Percentiles rank a stretch among this genome's conserved stretches.
phyloP scores from a whole-genome alignment of 2,113 vertebrate species.

The Grallaria varia region DNA sequence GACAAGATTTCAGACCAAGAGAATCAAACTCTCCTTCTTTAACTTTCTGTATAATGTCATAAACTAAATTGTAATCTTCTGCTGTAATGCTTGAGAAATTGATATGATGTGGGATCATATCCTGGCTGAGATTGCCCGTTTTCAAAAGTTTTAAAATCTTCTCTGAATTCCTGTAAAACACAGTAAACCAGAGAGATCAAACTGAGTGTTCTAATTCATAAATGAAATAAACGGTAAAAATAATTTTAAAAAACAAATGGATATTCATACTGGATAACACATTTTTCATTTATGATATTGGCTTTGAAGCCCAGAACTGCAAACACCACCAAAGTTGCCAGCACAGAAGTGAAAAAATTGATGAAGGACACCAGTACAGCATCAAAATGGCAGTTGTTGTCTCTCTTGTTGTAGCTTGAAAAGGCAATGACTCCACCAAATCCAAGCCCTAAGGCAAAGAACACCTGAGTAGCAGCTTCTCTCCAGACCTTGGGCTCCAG shows the following conservation, averaged over 20 bases:
- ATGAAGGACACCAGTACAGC: constrained; percentile 95
- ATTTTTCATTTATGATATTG: constrained; percentile 90
- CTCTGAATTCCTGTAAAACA: constrained; percentile 84
- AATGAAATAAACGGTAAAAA: constrained; percentile 27
- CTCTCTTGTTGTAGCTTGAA: constrained; percentile 98
- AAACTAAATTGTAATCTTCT: constrained; percentile 87
- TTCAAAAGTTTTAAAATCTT: constrained; percentile 83
- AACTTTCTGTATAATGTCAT: constrained; percentile 78
- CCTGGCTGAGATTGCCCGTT: constrained; percentile 76
- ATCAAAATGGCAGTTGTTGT: constrained; percentile 99
- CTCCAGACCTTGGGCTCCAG: constrained; percentile 94
- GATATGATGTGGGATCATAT: constrained; percentile 87
- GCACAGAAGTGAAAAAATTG: constrained; percentile 97
- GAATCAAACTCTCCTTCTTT: constrained; percentile 79
- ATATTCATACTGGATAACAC: constrained; percentile 80
- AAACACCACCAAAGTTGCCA: constrained; percentile 98
- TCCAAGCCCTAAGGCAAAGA: constrained; percentile 95
- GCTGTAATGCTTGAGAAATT: constrained; percentile 84
- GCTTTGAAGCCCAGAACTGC: constrained; percentile 98
- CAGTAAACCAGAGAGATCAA: constrained; percentile 21
- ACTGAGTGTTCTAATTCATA: not conserved
- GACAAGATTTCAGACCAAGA: constrained; percentile 85
- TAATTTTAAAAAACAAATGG: not conserved
- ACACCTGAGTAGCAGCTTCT: constrained; percentile 96
- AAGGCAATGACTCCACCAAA: constrained; percentile 98